Conservation (phyloP, 2,797 vertebrate genomes). For the Hypotaenidia philippensis region DNA sequence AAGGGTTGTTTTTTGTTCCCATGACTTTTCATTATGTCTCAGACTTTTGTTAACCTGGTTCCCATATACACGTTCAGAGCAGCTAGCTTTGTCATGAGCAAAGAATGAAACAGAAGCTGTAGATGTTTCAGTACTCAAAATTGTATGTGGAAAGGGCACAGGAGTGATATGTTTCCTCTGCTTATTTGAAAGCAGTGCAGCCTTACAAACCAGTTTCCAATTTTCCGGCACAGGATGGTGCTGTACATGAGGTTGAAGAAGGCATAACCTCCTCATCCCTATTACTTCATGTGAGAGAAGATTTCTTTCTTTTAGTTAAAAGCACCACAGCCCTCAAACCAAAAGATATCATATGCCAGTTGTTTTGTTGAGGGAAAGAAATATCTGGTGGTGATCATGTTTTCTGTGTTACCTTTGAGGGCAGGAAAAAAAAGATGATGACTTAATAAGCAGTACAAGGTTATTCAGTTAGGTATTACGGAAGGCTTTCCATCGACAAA, state of each 20-base stretch:
- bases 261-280: not conserved
- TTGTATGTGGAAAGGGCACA: not conserved
- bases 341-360: not conserved
- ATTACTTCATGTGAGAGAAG: not conserved
- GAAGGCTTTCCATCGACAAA: not conserved
- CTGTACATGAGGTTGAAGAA: not conserved
- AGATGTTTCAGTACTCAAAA: not conserved
- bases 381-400: not conserved
- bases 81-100: not conserved
- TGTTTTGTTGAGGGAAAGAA: not conserved
- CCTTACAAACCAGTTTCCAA: not conserved
- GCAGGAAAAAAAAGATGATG: not conserved
- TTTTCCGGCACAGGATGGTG: not conserved
- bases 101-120: not conserved
- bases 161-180: not conserved
- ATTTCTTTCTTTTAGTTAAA: not conserved
- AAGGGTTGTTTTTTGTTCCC: not conserved
- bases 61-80: not conserved
- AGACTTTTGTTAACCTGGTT: not conserved
- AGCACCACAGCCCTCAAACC: not conserved
- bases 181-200: not conserved
- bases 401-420: not conserved
- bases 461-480: not conserved
- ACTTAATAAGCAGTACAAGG: not conserved
- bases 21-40: not conserved